Evolutionary conservation across 2,888 invertebrate species (phyloP).

Genomic region (Pollenia griseotomentosa): DNA sequence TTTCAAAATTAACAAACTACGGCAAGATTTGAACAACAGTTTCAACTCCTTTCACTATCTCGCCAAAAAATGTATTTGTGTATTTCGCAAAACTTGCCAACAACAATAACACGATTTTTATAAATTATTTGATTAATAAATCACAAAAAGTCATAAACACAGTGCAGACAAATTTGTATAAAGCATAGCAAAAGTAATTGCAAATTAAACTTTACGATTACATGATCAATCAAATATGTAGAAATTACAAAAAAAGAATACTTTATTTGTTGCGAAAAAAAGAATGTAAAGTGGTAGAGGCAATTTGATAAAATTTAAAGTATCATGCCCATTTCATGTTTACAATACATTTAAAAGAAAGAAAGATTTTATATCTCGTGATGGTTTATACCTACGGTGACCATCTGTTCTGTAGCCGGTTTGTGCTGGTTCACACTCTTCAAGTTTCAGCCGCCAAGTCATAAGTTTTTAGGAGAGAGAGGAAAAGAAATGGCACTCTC

Average conservation of each 20-base stretch:
- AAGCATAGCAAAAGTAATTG: conserved; percentile 18
- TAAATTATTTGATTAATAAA: conserved; percentile 1
- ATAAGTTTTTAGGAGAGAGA: too few species aligned
- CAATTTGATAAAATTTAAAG: too few species aligned
- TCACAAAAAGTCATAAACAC: conserved; percentile 15
- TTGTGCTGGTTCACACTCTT: too few species aligned
- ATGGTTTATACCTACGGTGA: too few species aligned
- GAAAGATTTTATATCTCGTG: too few species aligned
- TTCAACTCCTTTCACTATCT: conserved; percentile 22
- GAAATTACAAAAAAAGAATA: background rate
- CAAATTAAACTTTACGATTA: background rate
- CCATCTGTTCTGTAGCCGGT: too few species aligned
- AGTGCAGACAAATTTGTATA: background rate
- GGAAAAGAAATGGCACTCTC: too few species aligned
- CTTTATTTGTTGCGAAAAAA: too few species aligned
- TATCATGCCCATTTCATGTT: too few species aligned
- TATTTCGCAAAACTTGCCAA: background rate
- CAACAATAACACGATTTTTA: background rate
- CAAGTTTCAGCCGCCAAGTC: too few species aligned
- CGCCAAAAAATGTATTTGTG: background rate
- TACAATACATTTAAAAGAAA: too few species aligned
- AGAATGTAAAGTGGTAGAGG: too few species aligned
- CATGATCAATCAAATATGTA: conserved; percentile 18
- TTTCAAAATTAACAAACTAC: background rate
- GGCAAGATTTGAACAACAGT: background rate